Base-by-base conservation (phyloP, 1,140 invertebrate species). In the Lepidurus arcticus region DNA sequence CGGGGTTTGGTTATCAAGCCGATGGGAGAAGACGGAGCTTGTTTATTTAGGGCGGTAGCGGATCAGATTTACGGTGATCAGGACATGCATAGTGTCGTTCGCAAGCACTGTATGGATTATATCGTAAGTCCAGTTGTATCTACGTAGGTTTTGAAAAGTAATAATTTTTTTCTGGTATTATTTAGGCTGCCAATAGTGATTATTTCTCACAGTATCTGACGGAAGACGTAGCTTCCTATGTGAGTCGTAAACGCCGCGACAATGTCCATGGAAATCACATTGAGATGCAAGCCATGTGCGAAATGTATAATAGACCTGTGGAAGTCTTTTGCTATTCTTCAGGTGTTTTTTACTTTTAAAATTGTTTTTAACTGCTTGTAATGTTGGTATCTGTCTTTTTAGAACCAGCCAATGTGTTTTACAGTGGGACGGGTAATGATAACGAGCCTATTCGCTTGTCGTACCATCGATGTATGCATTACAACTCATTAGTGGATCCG, bases 51-150 rank as follows among this genome's bases (percentile, higher is more conserved):
- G 82, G 93, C 95, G 24, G 93, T 97, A 74, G 94, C 95, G 80
- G 93, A 96, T 86, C 95, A 97, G 87, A 91, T 97, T 44, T 97
- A 93, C 85, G 95, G 95, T 7, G 94, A 97, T 85, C 93, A 97
- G 86, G 94, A 95, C 82, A 95, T 96, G 92, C 94, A 97, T 85
- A 87, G 88, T 78, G 87, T 91, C 79, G 92, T 97, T 24, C 87
- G 95, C 47, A 91, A 93, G 82, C 90, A 94, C 81, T 97, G 94
- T 84, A 95, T 97, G 90, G 94, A 97, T 86, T 97, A 97, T 82
- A 94, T 97, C 87, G 93, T 95, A 86, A 88, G 89, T 86, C 21
- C 53, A 45, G 77, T 42, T 1, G 42, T 78, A 34, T 73, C 1
- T 80, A 21, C 8, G 1, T 44, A n/a, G 34, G 42, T n/a, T 45